Base-by-base conservation (phyloP, 2,888 invertebrate species). In the Pomacea canaliculata region DNA sequence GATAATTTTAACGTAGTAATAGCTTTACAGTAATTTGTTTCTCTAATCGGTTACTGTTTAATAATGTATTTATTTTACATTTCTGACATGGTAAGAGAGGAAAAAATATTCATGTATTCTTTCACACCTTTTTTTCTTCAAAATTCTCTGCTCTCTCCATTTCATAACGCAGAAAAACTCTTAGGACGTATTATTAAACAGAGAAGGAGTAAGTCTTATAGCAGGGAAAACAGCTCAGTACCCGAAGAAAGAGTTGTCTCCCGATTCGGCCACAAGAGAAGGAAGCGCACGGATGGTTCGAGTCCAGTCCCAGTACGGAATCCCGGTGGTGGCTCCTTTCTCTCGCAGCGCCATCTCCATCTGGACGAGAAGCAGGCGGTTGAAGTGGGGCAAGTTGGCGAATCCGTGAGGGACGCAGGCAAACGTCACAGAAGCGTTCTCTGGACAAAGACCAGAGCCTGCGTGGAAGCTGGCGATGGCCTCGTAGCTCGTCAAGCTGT, bases 291-390 rank as follows among this genome's bases (percentile, higher is more conserved):
- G 66, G 71, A 78, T 56, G 9, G 76, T 75, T 19, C 76, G 71
- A 2, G 82, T 80, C 81, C 81, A 83, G 68, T 83, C 82, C 82
- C 82, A 83, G 76, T 83, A 83, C 8, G 82, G 82, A 9, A 83
- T 59, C 19, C 82, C 82, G 16, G 78, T 66, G 13, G 23, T 27
- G 5, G 81, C 71, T 16, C 82, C 82, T 19, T 81, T 65, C 9
- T 71, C 75, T 27, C 68, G 60, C 62, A 82, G 71, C n/a, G 79
- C 78, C 51, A 76, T 77, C 75, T 81, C 80, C 27, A 82, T 62
- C 72, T 79, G 77, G 23, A 76, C 67, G 48, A 67, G 73, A 60
- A 76, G 81, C 27, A 78, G 78, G 27, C 79, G 73, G 65, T 79
- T 78, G 76, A 78, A 81, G 73, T 79, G 78, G 12, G 78, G 81